Evolutionary conservation across 35 echinoderm and acorn worm genomes (phyloP), one percentile per base, ranked within the genome.

Genomic region (Apostichopus japonicus): DNA sequence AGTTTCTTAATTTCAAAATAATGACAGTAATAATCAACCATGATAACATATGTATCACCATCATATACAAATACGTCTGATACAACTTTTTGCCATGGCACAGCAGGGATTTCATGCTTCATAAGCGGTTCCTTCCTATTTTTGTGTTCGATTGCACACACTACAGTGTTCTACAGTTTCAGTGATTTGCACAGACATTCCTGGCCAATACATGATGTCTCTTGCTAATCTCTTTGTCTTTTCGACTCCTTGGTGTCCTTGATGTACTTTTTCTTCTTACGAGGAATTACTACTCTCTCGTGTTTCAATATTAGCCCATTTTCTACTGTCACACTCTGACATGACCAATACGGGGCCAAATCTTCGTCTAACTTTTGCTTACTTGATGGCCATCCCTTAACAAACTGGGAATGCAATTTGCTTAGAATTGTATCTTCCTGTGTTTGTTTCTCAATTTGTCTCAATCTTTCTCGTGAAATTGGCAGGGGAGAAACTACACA

Each of bases 361-460:
- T 86, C 56, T 80, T 89, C 33, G 76, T 78, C 24, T 53, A 91
- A 10, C 23, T 67, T 25, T 16, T 77, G 76, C 17, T 86, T 88
- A 56, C 63, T 89, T 53, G 82, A 54, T 73, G 95, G 95, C 95
- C 95, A 96, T 16, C 95, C 95, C 21, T 5, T 92, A 16, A 94
- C 10, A 75, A 94, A 27, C 87, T 27, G 75, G 55, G 57, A 54
- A 51, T 79, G 54, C 23, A 96, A 58, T 63, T 90, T 93, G 24
- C 27, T 24, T 53, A 93, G 24, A 65, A 77, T 54, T 72, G 75
- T 52, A 81, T 93, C 92, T 14, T 89, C 72, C n/a, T 93, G 72
- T 57, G 92, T 96, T 80, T 90, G 27, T 80, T 5, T 24, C 81
- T 90, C 78, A 24, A 92, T 65, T 57, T 93, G 77, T 23, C 24